Percentiles rank a stretch among this genome's conserved stretches.
phyloP scores from a whole-genome alignment of 2,888 invertebrate species.

The Mayetiola destructor region DNA sequence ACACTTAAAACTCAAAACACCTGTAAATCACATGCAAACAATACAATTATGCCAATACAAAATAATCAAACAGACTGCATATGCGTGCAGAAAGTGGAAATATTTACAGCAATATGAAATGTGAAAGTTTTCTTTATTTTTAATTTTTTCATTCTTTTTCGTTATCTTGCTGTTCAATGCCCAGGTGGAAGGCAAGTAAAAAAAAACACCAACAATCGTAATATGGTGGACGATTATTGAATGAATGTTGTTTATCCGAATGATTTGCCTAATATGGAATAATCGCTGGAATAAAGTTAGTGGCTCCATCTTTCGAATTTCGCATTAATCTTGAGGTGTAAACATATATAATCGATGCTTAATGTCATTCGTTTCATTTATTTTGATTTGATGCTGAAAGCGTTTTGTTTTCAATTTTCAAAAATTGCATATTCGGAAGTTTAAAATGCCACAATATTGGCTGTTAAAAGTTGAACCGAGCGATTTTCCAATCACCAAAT shows the following conservation, averaged over 20 bases:
- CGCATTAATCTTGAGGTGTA: too few species aligned
- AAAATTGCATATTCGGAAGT: too few species aligned
- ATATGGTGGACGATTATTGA: neutral
- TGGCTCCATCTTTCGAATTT: neutral
- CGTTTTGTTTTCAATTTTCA: too few species aligned
- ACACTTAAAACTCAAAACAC: neutral
- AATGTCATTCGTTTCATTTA: too few species aligned
- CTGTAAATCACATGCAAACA: neutral
- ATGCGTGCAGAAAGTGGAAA: neutral
- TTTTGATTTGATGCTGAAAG: too few species aligned
- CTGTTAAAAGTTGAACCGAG: conserved; percentile 7
- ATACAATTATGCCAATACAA: neutral
- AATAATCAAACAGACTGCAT: too few species aligned
- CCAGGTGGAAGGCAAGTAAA: neutral
- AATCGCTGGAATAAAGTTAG: too few species aligned
- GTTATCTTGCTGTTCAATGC: neutral
- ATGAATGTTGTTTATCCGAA: too few species aligned
- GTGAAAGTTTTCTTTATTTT: neutral
- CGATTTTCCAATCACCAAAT: neutral
- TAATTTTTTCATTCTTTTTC: neutral
- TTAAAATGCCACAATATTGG: neutral
- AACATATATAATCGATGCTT: too few species aligned
- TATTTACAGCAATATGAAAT: neutral
- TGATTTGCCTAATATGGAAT: too few species aligned
- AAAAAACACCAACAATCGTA: neutral